Percentiles rank a stretch among this genome's conserved stretches.
Conservation (phyloP, 2,888 invertebrate species). For the Brachypalpus laphriformis region DNA sequence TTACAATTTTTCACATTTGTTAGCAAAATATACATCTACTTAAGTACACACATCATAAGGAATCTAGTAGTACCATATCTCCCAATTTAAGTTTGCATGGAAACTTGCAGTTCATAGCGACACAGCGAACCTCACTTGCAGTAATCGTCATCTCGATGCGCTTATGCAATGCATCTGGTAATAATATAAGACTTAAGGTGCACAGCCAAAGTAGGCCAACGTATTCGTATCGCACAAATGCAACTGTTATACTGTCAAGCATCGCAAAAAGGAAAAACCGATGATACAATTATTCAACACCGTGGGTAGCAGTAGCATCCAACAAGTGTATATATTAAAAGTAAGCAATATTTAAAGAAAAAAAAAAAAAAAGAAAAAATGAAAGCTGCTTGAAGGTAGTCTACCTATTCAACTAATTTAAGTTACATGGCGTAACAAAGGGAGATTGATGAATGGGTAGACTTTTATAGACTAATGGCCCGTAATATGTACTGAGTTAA, state of each 20-base stretch:
- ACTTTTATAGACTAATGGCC: not conserved
- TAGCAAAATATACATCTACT: no score
- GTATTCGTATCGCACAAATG: conserved; percentile 5
- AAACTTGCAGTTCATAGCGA: not conserved
- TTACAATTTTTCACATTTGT: no score
- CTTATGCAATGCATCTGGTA: conserved; percentile 46
- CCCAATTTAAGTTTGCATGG: no score
- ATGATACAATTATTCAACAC: not conserved
- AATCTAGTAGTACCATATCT: no score
- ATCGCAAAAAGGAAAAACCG: not conserved
- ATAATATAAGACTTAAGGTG: conserved; percentile 1
- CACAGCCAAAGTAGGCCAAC: conserved; percentile 41
- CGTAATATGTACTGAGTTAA: conserved; percentile 1
- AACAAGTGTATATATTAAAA: not conserved
- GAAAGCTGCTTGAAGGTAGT: conserved; percentile 39
- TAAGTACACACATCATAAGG: no score
- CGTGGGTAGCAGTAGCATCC: not conserved
- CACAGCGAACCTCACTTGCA: conserved; percentile 15
- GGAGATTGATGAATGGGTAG: not conserved
- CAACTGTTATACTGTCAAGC: not conserved
- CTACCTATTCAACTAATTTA: not conserved
- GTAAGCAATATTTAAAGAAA: not conserved
- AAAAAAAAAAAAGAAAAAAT: conserved; percentile 23
- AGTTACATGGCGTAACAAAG: conserved; percentile 7
- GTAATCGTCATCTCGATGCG: not conserved